phyloP scores from a whole-genome alignment of 2,888 invertebrate species.

The Tuberolachnus salignus region DNA sequence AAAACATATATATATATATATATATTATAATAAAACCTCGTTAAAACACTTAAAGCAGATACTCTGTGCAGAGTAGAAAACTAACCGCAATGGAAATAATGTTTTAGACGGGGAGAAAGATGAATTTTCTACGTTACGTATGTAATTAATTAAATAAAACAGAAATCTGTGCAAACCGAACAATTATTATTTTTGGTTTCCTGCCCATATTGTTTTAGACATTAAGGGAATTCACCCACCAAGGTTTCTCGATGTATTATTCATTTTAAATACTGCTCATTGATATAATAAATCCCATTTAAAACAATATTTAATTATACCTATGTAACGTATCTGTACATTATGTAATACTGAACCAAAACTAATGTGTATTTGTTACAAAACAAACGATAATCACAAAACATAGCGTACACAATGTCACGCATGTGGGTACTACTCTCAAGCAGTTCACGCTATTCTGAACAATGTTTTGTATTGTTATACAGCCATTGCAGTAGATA shows the following conservation, averaged over 20 bases:
- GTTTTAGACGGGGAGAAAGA: no score
- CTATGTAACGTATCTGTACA: not conserved
- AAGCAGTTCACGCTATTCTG: not conserved
- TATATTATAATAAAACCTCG: no score
- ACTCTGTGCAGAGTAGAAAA: no score
- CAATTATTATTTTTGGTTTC: no score
- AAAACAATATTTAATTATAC: not conserved
- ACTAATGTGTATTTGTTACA: not conserved
- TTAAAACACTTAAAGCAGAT: no score
- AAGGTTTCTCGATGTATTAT: not conserved
- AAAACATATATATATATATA: no score
- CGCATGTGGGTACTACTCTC: not conserved
- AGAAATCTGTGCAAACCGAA: no score
- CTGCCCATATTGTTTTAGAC: no score
- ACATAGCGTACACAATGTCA: not conserved
- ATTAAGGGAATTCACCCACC: not conserved
- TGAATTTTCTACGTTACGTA: no score
- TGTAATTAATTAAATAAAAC: no score
- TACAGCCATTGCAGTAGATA: not conserved
- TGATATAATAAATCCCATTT: not conserved
- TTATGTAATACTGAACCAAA: not conserved
- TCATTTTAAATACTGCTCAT: not conserved
- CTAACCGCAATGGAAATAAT: no score
- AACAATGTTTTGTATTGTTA: not conserved
- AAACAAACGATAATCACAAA: not conserved